Base-by-base conservation (phyloP, 2,888 invertebrate genomes). In the Netelia virgata region DNA sequence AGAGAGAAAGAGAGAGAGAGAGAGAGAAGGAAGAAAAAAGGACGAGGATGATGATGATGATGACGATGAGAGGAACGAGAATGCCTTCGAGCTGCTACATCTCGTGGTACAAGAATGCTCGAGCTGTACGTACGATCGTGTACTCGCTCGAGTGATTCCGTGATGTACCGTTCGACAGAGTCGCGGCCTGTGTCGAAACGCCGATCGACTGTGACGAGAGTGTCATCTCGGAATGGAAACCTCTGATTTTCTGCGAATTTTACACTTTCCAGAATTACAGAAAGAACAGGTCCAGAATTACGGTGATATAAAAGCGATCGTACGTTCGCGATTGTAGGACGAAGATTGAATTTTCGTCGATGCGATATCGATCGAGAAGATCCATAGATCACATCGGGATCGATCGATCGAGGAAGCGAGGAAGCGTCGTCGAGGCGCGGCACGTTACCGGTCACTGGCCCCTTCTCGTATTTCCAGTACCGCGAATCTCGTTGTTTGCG, bases 101-200 rank as follows among this genome's bases (percentile, higher is more conserved):
- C 23, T 77, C 69, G 23, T 20, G 36, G n/a, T 69, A 69, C 14
- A 64, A 41, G 43, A 64, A n/a, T 43, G 8, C 16, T 23, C 23
- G 57, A 43, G 41, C 11, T 10, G 61, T 61, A 69, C 68, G 47
- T 76, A 68, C 50, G n/a, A 50, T 70, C 69, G 76, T 66, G 53
- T 76, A 76, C 82, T 72, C 70, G 55, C 36, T 73, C 82, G 85
- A 82, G 79, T 79, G 66, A 82, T 77, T 83, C 73, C 79, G 78
- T 83, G 85, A 84, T 87, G 84, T 87, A 87, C 87, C 85, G 87
- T 86, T 85, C 74, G 55, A 43, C 61, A 74, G 36, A 53, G 23
- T 53, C 68, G 20, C 57, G 57, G 80, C 63, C 20, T 55, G 57
- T 43, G 64, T 47, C 55, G 76, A 68, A 82, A 75, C 75, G 78